These are phyloP conservation scores for Pelosia muscerda DNA, from an alignment of 2,888 invertebrate species.

Conservation along the genomic window DNA sequence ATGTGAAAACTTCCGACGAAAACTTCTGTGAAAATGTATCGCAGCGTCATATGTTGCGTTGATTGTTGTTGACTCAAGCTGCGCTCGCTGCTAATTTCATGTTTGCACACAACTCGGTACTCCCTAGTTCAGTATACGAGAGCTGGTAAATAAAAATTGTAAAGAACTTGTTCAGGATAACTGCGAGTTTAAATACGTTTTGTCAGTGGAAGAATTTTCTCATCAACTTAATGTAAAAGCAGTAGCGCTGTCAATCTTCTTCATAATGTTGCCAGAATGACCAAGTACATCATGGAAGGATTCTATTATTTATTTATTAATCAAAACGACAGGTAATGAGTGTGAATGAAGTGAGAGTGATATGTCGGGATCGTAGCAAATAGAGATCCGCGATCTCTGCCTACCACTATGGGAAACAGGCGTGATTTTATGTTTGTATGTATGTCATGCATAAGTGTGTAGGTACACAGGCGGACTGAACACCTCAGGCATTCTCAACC, in stretches of 20 bases:
- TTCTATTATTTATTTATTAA: too few relatives aligned
- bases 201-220: not conserved
- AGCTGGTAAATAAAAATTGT: slow-evolving; percentile 13
- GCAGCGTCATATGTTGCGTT: slow-evolving; percentile 55
- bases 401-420: too few relatives aligned
- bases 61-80: slow-evolving; percentile 54
- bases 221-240: not conserved
- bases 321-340: too few relatives aligned
- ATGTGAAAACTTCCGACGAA: slow-evolving; percentile 38
- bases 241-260: not conserved
- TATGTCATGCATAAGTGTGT: too few relatives aligned
- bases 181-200: not conserved
- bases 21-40: slow-evolving; percentile 54
- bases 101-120: slow-evolving; percentile 42
- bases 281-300: too few relatives aligned
- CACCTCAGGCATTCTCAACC: too few relatives aligned
- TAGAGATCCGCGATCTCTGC: too few relatives aligned
- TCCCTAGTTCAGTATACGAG: slow-evolving; percentile 22
- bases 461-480: too few relatives aligned
- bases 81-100: slow-evolving; percentile 50
- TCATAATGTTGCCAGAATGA: not conserved
- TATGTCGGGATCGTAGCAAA: too few relatives aligned
- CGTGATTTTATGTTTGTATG: too few relatives aligned
- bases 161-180: slow-evolving; percentile 1
- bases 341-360: too few relatives aligned